Evolutionary conservation across 2,888 invertebrate species (phyloP).

Genomic region (Poecilus cupreus): DNA sequence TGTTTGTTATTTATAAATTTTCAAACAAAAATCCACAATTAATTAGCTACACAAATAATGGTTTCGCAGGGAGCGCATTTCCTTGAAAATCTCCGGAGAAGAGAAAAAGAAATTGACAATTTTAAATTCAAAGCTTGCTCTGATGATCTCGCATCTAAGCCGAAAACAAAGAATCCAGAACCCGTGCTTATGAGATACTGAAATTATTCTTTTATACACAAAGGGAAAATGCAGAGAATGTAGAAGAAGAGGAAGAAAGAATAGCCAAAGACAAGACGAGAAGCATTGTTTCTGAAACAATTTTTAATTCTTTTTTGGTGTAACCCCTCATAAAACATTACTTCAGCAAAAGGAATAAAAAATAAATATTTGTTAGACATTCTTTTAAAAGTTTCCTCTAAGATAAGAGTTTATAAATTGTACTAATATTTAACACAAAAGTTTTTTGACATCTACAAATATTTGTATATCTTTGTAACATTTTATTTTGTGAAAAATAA

Average conservation of each 20-base stretch:
- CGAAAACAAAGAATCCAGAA: background rate
- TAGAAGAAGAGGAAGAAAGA: background rate
- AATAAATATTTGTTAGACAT: conserved; percentile 13
- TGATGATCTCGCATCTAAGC: conserved; percentile 4
- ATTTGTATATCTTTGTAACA: background rate
- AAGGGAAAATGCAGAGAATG: conserved; percentile 22
- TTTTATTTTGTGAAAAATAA: no score
- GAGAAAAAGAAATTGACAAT: background rate
- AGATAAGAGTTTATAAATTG: background rate
- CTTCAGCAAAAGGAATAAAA: background rate
- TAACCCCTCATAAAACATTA: background rate
- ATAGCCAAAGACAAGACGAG: background rate
- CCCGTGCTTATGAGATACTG: background rate
- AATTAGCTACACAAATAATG: background rate
- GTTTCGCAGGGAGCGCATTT: background rate
- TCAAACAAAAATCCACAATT: background rate
- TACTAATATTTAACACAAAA: background rate
- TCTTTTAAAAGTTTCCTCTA: background rate
- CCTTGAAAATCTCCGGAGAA: background rate
- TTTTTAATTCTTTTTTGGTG: background rate
- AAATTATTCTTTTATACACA: conserved; percentile 23
- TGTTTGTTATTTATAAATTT: no score
- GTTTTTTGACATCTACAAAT: background rate
- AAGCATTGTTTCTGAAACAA: background rate
- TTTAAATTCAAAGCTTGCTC: background rate